A percentile compares a stretch with the other conserved stretches of the same genome.
These are phyloP conservation scores for Glossophaga mutica DNA, from an alignment of 2,797 vertebrate genomes.

Conservation along the genomic window DNA sequence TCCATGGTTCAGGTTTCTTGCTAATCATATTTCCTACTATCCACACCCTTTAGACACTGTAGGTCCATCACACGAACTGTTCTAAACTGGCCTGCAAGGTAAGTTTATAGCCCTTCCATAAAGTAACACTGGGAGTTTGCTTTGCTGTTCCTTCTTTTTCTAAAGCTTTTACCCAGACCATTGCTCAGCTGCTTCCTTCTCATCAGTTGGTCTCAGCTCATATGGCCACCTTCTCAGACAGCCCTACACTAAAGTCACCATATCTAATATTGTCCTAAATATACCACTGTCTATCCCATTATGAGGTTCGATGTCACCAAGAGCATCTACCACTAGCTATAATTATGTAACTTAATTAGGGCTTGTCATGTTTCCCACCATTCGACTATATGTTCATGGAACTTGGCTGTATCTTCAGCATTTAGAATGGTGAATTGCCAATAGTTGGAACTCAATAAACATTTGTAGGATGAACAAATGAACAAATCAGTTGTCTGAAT, in stretches of 20 bases:
- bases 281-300: background rate
- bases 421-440: background rate
- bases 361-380: background rate
- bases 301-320: background rate
- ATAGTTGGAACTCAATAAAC: background rate
- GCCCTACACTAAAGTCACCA: background rate
- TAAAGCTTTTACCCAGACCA: background rate
- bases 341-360: background rate
- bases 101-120: fast-evolving
- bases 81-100: background rate
- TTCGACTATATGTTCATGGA: background rate
- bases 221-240: background rate
- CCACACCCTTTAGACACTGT: background rate
- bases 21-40: background rate
- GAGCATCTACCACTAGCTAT: background rate
- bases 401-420: background rate
- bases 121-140: background rate
- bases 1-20: background rate
- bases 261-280: background rate
- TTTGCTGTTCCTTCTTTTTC: background rate
- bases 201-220: background rate
- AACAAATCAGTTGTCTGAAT: background rate
- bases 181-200: background rate
- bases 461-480: background rate
- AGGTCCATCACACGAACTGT: background rate